Evolutionary conservation across 1,140 invertebrate genomes (phyloP).

Genomic region (Papilio polyxenes): DNA sequence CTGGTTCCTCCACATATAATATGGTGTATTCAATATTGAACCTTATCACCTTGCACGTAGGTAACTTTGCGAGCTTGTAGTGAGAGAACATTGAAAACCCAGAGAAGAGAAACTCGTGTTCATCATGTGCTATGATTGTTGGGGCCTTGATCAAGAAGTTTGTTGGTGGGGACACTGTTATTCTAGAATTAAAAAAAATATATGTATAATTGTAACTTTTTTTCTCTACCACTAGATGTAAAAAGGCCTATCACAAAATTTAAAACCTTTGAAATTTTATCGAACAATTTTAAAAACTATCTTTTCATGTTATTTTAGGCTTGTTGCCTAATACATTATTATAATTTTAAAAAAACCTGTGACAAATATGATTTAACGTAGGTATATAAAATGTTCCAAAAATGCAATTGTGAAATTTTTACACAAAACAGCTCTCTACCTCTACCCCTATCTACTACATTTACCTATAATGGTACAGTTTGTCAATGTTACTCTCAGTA

Average conservation of each 20-base stretch:
- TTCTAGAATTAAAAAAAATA: conserved; percentile 75
- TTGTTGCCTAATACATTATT: no score
- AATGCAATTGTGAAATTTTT: no score
- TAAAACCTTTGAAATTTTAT: no score
- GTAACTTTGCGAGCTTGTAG: conserved; percentile 91
- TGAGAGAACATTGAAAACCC: conserved; percentile 99
- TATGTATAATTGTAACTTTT: no score
- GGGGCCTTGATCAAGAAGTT: conserved; percentile 94
- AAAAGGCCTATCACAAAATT: no score
- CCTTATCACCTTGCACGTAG: conserved; percentile 94
- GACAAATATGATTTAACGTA: no score
- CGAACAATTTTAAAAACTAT: no score
- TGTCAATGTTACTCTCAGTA: conserved; percentile 91
- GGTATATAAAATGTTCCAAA: no score
- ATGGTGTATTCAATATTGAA: conserved; percentile 99
- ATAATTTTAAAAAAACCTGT: no score
- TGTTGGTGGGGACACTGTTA: conserved; percentile 89
- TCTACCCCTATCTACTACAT: conserved; percentile 3
- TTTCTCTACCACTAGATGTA: no score
- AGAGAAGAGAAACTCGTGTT: conserved; percentile 98
- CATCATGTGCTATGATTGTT: conserved; percentile 95
- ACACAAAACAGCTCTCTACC: no score
- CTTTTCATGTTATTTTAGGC: no score
- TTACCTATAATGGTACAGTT: conserved; percentile 94
- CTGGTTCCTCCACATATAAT: conserved; percentile 94